Percentiles rank a stretch among this genome's conserved stretches.
Conservation (phyloP, 2,797 vertebrate genomes). For the Malurus leucopterus region DNA sequence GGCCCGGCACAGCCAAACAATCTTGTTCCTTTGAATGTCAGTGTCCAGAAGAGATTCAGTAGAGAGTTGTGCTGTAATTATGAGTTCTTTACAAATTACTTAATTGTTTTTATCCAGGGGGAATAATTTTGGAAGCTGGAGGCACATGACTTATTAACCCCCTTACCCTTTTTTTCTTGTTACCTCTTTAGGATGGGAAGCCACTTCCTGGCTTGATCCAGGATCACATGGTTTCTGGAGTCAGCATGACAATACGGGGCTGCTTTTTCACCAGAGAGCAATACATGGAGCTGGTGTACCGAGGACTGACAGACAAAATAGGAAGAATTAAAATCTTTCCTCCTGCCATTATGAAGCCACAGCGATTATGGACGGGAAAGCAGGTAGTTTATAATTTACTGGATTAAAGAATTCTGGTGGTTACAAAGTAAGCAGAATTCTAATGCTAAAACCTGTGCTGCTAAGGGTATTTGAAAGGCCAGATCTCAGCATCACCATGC, state of each 20-base stretch:
- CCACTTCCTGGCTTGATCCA: conserved; percentile 95
- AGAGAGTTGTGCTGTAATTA: neutral
- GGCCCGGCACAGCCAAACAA: neutral
- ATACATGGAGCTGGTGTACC: conserved; percentile 90
- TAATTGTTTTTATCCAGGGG: neutral
- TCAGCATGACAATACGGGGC: conserved; percentile 88
- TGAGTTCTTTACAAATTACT: neutral
- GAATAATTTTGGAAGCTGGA: neutral
- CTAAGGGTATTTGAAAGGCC: neutral
- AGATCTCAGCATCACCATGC: neutral
- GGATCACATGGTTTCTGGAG: conserved; percentile 96
- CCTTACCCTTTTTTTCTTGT: neutral
- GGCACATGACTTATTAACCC: neutral
- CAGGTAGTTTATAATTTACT: conserved; percentile 75
- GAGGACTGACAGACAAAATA: conserved; percentile 88
- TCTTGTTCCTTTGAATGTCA: neutral
- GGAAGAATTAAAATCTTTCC: conserved; percentile 83
- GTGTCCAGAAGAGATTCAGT: neutral
- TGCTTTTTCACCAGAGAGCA: conserved; percentile 89
- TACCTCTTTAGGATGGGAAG: conserved; percentile 85
- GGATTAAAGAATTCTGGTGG: neutral
- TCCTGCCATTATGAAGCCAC: conserved; percentile 87
- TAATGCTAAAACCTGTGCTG: neutral
- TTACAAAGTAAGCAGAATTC: neutral
- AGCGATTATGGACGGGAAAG: conserved; percentile 90